Percentiles rank a stretch among this genome's conserved stretches.
phyloP scores from a whole-genome alignment of 2,797 vertebrate species.

The Smutsia gigantea region DNA sequence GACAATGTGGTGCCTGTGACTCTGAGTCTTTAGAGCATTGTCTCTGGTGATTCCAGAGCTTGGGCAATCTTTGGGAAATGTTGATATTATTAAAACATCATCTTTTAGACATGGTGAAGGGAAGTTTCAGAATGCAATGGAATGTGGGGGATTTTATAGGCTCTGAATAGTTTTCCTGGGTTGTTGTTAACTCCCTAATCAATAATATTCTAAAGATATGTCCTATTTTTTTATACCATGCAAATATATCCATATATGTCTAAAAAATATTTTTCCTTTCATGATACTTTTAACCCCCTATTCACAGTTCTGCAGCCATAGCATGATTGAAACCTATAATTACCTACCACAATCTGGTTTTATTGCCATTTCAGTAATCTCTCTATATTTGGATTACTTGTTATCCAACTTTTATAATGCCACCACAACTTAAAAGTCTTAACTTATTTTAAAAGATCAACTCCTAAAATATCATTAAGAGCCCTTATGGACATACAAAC shows the following conservation, averaged over 20 bases:
- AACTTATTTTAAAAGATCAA: not conserved
- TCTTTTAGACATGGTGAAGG: not conserved
- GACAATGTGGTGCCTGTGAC: not conserved
- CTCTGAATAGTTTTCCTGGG: not conserved
- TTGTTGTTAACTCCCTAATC: not conserved
- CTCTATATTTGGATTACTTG: not conserved
- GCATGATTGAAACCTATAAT: not conserved
- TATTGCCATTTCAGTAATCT: not conserved
- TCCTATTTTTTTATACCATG: not conserved
- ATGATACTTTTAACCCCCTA: not conserved
- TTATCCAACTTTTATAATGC: not conserved
- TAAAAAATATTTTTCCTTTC: not conserved
- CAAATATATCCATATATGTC: not conserved
- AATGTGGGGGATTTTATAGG: not conserved
- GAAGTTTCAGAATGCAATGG: no score
- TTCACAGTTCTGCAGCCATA: not conserved
- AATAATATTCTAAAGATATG: not conserved
- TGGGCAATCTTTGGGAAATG: not conserved
- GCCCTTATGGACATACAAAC: not conserved
- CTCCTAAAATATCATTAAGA: not conserved
- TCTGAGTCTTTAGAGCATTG: not conserved
- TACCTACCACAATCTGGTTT: no score
- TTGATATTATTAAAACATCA: not conserved
- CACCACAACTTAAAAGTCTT: not conserved
- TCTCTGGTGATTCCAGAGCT: not conserved